Base-by-base conservation (phyloP, 23 tunicate genomes). In the Styela plicata region DNA sequence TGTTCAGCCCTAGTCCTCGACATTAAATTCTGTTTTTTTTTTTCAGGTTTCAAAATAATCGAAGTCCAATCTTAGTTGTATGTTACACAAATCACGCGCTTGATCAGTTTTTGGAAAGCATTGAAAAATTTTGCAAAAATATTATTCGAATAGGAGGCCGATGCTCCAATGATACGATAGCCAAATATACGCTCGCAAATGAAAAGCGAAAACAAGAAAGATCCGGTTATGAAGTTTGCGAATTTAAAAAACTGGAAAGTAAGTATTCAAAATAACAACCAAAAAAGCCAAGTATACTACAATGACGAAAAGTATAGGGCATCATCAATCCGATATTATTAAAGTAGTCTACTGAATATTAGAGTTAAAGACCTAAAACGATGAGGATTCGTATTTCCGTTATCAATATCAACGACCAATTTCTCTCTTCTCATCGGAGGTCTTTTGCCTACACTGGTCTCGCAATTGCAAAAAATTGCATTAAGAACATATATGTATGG, bases 91-190 rank as follows among this genome's bases (percentile, higher is more conserved):
- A 44, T 44, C 57, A 44, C 13, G 57, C 57, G 13, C 57, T 80
- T 27, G 84, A 80, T 24, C 84, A 80, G 32, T 80, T 80, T 69
- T 34, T 80, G 23, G 78, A 65, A 32, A 27, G 22, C n/a, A 80
- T 80, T 69, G 52, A 31, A 26, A 34, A 73, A 29, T 73, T 13
- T 33, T 23, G 27, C 31, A 26, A 73, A 34, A 31, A 32, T 31
- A 69, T 80, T 28, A 71, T 80, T 27, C 82, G 84, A 80, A 62
- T 69, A 26, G 84, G 84, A 22, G 52, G 62, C 19, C 82, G 84
- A 3, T 69, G 77, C 26, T 25, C 27, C 25, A 31, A 17, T 3
- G 84, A 80, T 10, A 30, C 32, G 25, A 5, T 80, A 5, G 24
- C 57, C 18, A 71, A 33, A 71, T 80, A 28, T 70, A 80, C 79